phyloP scores from a whole-genome alignment of 2,113 vertebrate species.

The Typhlomys cinereus region DNA sequence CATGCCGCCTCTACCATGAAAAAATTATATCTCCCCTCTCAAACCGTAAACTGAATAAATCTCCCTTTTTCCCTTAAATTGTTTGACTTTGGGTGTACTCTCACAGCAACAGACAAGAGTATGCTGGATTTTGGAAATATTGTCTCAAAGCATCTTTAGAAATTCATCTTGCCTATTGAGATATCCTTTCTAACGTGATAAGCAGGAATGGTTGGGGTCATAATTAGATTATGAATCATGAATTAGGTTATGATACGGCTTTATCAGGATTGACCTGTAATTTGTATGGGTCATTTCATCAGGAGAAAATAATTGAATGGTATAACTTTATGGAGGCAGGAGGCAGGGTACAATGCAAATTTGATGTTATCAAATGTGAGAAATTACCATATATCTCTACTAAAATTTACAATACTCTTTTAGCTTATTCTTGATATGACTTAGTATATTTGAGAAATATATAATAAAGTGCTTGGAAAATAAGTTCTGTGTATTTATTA shows the following conservation, averaged over 20 bases:
- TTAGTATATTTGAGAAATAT: neutral
- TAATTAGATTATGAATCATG: no score
- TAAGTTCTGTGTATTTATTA: neutral
- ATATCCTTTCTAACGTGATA: neutral
- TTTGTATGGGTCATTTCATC: neutral
- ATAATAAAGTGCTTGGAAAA: neutral
- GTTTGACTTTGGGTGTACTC: no score
- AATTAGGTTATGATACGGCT: neutral
- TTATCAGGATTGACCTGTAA: neutral
- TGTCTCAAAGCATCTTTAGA: neutral
- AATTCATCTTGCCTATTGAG: neutral
- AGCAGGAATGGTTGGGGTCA: neutral
- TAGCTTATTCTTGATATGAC: neutral
- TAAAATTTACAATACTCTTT: slow-evolving; percentile 3
- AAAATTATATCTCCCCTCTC: no score
- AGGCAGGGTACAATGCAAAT: neutral
- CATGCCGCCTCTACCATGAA: no score
- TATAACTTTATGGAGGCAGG: neutral
- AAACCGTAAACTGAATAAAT: no score
- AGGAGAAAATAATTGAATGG: slow-evolving; percentile 13
- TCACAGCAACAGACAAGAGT: no score
- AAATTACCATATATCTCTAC: neutral
- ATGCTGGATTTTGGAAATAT: neutral
- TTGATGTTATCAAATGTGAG: neutral
- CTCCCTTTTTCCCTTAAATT: no score